Percentiles rank a stretch among this genome's conserved stretches.
Evolutionary conservation across 2,888 invertebrate genomes (phyloP).

Genomic region (Choreutis nemorana): DNA sequence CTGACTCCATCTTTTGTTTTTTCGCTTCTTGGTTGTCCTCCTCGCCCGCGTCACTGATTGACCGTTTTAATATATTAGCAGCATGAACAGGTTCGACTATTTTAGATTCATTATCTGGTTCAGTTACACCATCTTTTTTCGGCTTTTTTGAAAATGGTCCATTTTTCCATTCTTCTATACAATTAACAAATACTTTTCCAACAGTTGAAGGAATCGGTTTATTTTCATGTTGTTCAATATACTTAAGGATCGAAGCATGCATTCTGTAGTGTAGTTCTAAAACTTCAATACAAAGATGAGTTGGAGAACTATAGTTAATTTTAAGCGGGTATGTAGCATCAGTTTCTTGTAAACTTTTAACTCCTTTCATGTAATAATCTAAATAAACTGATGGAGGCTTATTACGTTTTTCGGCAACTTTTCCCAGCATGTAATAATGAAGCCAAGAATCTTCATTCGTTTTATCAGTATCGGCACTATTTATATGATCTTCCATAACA

Average conservation of each 20-base stretch:
- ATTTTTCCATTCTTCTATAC: constrained; percentile 56
- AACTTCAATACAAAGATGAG: constrained; percentile 86
- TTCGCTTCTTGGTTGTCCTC: constrained; percentile 49
- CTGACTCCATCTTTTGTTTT: constrained; percentile 41
- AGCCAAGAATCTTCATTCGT: constrained; percentile 89
- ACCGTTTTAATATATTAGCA: constrained; percentile 55
- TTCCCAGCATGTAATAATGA: constrained; percentile 94
- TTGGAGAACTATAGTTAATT: constrained; percentile 85
- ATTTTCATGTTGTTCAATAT: constrained; percentile 79
- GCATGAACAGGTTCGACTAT: constrained; percentile 33
- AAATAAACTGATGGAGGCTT: constrained; percentile 78
- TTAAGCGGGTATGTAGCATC: constrained; percentile 85
- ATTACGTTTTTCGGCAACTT: constrained; percentile 88
- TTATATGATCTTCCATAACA: constrained; percentile 69
- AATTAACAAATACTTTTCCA: constrained; percentile 68
- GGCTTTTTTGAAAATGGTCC: constrained; percentile 45
- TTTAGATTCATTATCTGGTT: constrained; percentile 22
- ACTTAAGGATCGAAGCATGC: constrained; percentile 89
- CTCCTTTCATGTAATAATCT: constrained; percentile 82
- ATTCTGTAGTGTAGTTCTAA: constrained; percentile 86
- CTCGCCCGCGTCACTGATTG: constrained; percentile 53
- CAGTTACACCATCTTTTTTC: constrained; percentile 25
- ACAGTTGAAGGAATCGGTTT: constrained; percentile 69
- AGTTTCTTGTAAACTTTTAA: constrained; percentile 78
- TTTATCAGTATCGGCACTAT: constrained; percentile 57